Percentiles rank a stretch among this genome's conserved stretches.
phyloP scores from a whole-genome alignment of 2,113 vertebrate genomes.

The Sula dactylatra region DNA sequence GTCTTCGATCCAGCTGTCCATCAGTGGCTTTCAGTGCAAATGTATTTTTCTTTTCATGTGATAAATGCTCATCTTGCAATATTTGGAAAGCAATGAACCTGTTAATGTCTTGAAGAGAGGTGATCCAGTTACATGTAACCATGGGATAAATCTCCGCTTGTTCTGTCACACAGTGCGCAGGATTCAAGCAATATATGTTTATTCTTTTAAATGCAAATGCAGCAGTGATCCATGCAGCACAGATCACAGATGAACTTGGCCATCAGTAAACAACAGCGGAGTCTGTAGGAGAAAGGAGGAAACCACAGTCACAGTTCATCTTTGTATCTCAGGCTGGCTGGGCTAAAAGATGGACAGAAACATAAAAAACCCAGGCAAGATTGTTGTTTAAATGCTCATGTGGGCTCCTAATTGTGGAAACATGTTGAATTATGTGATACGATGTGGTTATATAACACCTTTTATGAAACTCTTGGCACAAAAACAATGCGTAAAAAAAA shows the following conservation, averaged over 20 bases:
- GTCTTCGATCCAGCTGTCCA: background rate
- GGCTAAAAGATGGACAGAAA: background rate
- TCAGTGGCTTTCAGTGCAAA: background rate
- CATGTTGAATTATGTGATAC: background rate
- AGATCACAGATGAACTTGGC: background rate
- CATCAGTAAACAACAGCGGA: fast-evolving
- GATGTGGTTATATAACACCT: background rate
- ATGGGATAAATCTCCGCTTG: background rate
- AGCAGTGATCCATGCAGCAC: background rate
- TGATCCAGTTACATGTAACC: background rate
- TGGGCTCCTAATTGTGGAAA: conserved; percentile 17
- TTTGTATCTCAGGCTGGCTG: background rate
- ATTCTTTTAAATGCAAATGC: background rate
- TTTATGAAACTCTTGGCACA: background rate
- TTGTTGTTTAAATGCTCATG: background rate
- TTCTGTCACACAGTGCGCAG: background rate
- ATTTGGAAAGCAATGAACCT: background rate
- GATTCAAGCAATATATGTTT: background rate
- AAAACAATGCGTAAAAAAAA: conserved; percentile 22
- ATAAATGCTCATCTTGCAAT: background rate
- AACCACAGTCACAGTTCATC: background rate
- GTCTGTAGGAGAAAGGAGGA: background rate
- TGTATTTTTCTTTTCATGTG: background rate
- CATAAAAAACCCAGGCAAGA: background rate
- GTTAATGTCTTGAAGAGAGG: background rate